Evolutionary conservation across 2,888 invertebrate genomes (phyloP).

Genomic region (Philereme vetulata): DNA sequence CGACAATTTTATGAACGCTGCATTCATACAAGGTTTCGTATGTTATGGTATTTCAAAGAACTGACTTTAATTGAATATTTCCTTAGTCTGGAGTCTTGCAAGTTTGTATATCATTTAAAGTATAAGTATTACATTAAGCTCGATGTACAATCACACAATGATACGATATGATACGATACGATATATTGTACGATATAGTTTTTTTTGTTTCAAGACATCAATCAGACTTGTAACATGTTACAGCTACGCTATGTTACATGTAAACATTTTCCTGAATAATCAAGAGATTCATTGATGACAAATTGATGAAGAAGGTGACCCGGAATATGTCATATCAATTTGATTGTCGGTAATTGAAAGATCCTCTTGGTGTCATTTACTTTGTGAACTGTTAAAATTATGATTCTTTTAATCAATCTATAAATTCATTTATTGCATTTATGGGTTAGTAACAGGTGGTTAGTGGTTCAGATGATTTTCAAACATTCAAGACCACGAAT

Average conservation of each 20-base stretch:
- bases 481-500: slow-evolving; percentile 10
- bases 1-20: slow-evolving; percentile 13
- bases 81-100: background rate
- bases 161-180: too few relatives aligned
- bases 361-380: slow-evolving; percentile 10
- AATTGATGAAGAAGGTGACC: slow-evolving; percentile 13
- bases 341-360: slow-evolving; percentile 9
- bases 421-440: background rate
- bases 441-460: too few relatives aligned
- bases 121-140: background rate
- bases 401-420: too few relatives aligned
- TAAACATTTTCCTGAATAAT: background rate
- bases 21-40: slow-evolving; percentile 17
- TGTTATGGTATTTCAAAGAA: slow-evolving; percentile 15
- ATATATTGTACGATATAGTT: too few relatives aligned
- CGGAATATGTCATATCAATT: slow-evolving; percentile 1
- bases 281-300: slow-evolving; percentile 19
- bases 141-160: too few relatives aligned
- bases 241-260: too few relatives aligned
- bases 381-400: background rate
- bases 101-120: background rate
- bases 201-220: too few relatives aligned
- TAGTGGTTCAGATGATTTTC: background rate
- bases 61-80: slow-evolving; percentile 20
- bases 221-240: too few relatives aligned